Conservation (phyloP, 2,888 invertebrate species). For the Phyto melanocephala region DNA sequence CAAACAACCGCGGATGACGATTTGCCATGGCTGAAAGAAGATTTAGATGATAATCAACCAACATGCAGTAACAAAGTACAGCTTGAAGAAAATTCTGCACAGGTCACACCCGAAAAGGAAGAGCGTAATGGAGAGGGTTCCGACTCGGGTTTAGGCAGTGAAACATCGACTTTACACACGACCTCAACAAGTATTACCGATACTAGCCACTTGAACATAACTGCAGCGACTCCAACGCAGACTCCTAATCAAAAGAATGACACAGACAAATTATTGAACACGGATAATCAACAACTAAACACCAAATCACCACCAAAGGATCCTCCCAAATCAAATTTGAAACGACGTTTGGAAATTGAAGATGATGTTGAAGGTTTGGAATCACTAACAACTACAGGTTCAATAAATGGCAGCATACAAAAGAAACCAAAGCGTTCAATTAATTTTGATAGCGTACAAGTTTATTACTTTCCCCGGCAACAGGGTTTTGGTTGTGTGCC, state of each 20-base stretch:
- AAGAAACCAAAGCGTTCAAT: conserved; percentile 89
- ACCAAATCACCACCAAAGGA: conserved; percentile 27
- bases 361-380: conserved; percentile 78
- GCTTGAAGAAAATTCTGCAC: not conserved
- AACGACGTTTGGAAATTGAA: conserved; percentile 85
- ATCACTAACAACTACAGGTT: not conserved
- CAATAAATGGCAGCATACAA: conserved; percentile 32
- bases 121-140: conserved; percentile 85
- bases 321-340: conserved; percentile 53
- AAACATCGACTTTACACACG: conserved; percentile 79
- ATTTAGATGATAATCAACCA: conserved; percentile 27
- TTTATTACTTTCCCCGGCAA: conserved; percentile 95
- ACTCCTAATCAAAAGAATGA: conserved; percentile 20
- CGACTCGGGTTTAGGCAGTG: conserved; percentile 90
- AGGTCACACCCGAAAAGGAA: conserved; percentile 62
- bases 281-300: not conserved
- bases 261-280: conserved; percentile 1
- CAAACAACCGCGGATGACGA: conserved; percentile 66
- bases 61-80: conserved; percentile 28
- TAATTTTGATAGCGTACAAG: conserved; percentile 93
- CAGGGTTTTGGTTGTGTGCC: conserved; percentile 96
- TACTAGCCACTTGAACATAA: conserved; percentile 63
- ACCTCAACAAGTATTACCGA: conserved; percentile 64
- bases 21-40: conserved; percentile 46
- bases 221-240: conserved; percentile 25